A percentile compares a stretch with the other conserved stretches of the same genome.
phyloP scores from a whole-genome alignment of 2,797 vertebrate genomes.

The Pseudochirops cupreus region DNA sequence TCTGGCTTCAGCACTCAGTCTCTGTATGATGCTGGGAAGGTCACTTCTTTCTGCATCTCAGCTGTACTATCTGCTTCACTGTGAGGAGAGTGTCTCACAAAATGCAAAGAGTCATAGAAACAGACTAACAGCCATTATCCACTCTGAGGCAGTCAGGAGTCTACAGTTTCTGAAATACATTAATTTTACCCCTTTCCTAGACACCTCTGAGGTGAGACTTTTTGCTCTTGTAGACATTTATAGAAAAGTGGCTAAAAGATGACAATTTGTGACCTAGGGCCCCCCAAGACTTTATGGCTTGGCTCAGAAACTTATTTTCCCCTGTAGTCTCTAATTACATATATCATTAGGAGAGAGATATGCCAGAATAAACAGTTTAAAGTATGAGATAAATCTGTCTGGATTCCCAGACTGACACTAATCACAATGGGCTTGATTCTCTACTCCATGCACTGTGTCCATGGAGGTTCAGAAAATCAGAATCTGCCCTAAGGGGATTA shows the following conservation, averaged over 20 bases:
- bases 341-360: slow-evolving; percentile 44
- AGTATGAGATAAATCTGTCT: slow-evolving; percentile 15
- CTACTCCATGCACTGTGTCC: neutral
- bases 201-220: neutral
- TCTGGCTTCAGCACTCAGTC: neutral
- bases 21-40: neutral
- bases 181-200: neutral
- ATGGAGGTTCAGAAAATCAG: slow-evolving; percentile 57
- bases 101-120: neutral
- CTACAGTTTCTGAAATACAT: slow-evolving; percentile 12
- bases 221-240: slow-evolving; percentile 30
- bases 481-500: slow-evolving; percentile 45
- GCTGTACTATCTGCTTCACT: neutral
- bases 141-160: neutral
- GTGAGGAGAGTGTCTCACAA: neutral
- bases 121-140: neutral
- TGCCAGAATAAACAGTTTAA: slow-evolving; percentile 19
- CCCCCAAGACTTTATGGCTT: slow-evolving; percentile 23
- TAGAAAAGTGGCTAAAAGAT: slow-evolving; percentile 26
- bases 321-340: slow-evolving; percentile 32
- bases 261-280: slow-evolving; percentile 11
- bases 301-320: slow-evolving; percentile 11
- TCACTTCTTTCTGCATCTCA: neutral
- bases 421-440: slow-evolving; percentile 21
- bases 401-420: slow-evolving; percentile 45